phyloP scores from a whole-genome alignment of 2,888 invertebrate species.

The Dione juno region DNA sequence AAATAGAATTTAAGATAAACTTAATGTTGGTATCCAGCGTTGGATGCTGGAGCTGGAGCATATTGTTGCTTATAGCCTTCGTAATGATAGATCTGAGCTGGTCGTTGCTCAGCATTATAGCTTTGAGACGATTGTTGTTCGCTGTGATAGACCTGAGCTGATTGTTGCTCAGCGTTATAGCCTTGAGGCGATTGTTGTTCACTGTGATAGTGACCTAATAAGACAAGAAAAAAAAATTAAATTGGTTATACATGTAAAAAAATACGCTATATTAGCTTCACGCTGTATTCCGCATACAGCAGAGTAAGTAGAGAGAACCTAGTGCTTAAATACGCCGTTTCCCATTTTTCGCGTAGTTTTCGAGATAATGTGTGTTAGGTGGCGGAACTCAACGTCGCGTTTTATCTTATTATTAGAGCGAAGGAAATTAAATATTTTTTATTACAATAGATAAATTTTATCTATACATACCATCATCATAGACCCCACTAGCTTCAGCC shows the following conservation, averaged over 20 bases:
- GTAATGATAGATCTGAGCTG: conserved; percentile 42
- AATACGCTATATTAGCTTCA: too few relatives aligned
- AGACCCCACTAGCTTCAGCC: conserved; percentile 77
- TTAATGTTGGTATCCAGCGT: conserved; percentile 40
- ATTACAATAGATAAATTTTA: background rate
- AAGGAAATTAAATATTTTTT: too few relatives aligned
- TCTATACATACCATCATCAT: conserved; percentile 72
- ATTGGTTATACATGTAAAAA: too few relatives aligned
- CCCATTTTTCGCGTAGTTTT: too few relatives aligned
- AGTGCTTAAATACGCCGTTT: too few relatives aligned
- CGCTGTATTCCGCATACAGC: too few relatives aligned
- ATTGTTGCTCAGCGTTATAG: background rate
- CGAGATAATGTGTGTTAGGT: too few relatives aligned
- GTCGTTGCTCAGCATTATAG: conserved; percentile 40
- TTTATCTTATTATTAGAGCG: too few relatives aligned
- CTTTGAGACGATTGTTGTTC: background rate
- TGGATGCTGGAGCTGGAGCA: conserved; percentile 37
- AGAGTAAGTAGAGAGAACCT: too few relatives aligned
- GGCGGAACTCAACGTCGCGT: too few relatives aligned
- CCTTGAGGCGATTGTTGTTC: background rate
- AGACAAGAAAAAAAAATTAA: conserved; percentile 27
- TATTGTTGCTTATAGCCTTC: conserved; percentile 45
- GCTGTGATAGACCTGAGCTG: conserved; percentile 48
- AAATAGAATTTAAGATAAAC: background rate
- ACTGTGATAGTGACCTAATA: conserved; percentile 54